A percentile compares a stretch with the other conserved stretches of the same genome.
Evolutionary conservation across 2,113 vertebrate species (phyloP).

Genomic region (Mobula hypostoma): DNA sequence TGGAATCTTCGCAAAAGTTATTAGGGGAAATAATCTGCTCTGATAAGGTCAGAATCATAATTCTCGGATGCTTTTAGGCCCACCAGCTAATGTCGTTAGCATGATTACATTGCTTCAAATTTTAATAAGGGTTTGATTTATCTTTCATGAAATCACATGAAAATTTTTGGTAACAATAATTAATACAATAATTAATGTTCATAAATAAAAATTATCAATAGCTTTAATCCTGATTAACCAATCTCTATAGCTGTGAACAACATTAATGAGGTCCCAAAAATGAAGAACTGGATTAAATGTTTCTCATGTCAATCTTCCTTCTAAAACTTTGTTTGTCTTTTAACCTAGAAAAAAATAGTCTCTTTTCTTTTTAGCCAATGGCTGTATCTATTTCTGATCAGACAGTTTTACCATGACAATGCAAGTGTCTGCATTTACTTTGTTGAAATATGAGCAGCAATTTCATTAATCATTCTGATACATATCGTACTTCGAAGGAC

Average conservation of each 20-base stretch:
- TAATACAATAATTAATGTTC: neutral
- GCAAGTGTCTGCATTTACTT: conserved; percentile 20
- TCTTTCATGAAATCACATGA: neutral
- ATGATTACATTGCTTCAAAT: neutral
- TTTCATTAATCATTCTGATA: conserved; percentile 36
- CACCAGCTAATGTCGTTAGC: neutral
- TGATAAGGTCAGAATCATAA: neutral
- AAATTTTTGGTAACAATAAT: neutral
- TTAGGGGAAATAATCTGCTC: neutral
- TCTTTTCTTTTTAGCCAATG: neutral
- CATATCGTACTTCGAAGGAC: conserved; percentile 9
- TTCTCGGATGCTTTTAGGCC: neutral
- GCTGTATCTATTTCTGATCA: neutral
- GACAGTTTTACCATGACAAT: neutral
- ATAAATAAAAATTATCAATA: neutral
- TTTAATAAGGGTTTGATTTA: neutral
- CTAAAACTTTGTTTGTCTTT: neutral
- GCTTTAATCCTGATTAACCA: neutral
- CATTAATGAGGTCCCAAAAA: neutral
- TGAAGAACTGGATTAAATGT: neutral
- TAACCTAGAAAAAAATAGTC: neutral
- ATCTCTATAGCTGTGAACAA: neutral
- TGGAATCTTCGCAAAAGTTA: neutral
- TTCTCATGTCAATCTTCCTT: neutral
- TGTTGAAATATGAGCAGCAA: conserved; percentile 34